phyloP scores from a whole-genome alignment of 2,888 invertebrate species.

The Eupeodes luniger region DNA sequence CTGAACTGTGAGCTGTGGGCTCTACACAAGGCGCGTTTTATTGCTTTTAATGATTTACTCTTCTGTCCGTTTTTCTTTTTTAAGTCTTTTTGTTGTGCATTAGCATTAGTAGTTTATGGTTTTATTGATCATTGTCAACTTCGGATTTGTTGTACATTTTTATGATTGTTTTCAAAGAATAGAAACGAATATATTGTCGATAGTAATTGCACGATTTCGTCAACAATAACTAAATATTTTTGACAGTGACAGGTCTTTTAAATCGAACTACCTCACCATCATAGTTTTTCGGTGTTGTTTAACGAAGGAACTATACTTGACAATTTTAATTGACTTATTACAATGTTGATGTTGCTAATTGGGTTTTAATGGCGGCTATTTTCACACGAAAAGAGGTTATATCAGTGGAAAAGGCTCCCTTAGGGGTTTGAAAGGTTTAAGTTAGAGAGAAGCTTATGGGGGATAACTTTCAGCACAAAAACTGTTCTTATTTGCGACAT shows the following conservation, averaged over 20 bases:
- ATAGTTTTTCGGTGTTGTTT: not conserved
- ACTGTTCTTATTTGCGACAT: too few relatives aligned
- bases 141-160: conserved; percentile 13
- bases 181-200: too few relatives aligned
- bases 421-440: too few relatives aligned
- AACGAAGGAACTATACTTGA: not conserved
- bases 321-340: not conserved
- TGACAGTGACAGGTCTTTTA: conserved; percentile 41
- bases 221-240: not conserved
- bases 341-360: not conserved
- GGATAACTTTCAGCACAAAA: too few relatives aligned
- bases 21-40: conserved; percentile 45
- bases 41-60: conserved; percentile 20
- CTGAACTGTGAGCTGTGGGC: conserved; percentile 55
- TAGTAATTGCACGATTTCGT: not conserved
- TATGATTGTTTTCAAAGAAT: conserved; percentile 39
- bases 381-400: too few relatives aligned
- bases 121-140: not conserved
- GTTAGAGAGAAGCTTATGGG: too few relatives aligned
- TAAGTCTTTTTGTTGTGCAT: conserved; percentile 31
- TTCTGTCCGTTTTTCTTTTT: not conserved
- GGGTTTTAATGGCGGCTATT: not conserved
- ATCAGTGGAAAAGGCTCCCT: too few relatives aligned
- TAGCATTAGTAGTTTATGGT: conserved; percentile 32
- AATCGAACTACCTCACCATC: conserved; percentile 27